Percentiles rank a stretch among this genome's conserved stretches.
phyloP scores from a whole-genome alignment of 2,888 invertebrate genomes.

The Andrena trimmerana region DNA sequence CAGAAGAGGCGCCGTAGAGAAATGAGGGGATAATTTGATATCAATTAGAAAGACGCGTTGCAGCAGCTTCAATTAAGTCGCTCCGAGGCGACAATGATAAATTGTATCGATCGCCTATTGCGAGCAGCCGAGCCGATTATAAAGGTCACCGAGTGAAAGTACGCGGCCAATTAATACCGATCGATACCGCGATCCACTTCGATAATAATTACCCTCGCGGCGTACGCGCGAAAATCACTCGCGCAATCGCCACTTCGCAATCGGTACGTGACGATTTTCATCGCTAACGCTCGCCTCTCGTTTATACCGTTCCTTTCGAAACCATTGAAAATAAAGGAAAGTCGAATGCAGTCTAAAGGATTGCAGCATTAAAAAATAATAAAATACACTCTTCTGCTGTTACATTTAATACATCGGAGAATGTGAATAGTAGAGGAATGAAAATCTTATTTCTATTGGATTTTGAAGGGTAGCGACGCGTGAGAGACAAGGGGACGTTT shows the following conservation, averaged over 20 bases:
- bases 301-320: background rate
- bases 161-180: constrained; percentile 68
- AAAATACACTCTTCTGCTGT: no score
- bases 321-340: background rate
- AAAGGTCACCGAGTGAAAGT: constrained; percentile 70
- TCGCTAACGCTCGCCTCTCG: background rate
- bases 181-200: constrained; percentile 59
- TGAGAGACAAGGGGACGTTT: background rate
- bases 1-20: background rate
- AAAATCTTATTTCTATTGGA: background rate
- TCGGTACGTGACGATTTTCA: constrained; percentile 48
- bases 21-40: constrained; percentile 19
- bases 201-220: constrained; percentile 59
- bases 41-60: constrained; percentile 47
- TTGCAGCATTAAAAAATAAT: no score
- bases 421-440: background rate
- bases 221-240: constrained; percentile 61
- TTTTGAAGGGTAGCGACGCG: background rate
- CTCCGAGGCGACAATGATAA: constrained; percentile 65
- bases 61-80: constrained; percentile 59
- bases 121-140: constrained; percentile 54
- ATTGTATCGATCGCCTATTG: constrained; percentile 53
- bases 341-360: background rate
- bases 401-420: no score
- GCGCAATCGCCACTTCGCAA: constrained; percentile 34